A percentile compares a stretch with the other conserved stretches of the same genome.
Conservation (phyloP, 2,797 vertebrate species). For the Thaleichthys pacificus region DNA sequence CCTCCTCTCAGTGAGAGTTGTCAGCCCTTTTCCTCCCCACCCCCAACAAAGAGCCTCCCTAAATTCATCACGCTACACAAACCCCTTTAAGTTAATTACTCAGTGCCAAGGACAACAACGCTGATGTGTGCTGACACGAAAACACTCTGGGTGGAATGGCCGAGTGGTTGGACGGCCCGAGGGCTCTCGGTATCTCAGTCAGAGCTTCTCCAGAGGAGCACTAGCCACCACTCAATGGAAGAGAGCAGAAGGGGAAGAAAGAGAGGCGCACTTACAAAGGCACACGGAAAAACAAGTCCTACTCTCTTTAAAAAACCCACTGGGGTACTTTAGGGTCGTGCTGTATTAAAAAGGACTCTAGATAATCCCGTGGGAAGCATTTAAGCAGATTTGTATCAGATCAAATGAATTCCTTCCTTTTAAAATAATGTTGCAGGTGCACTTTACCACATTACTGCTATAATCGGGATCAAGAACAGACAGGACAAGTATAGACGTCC, state of each 20-base stretch:
- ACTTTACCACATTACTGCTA: constrained; percentile 40
- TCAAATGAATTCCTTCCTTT: constrained; percentile 31
- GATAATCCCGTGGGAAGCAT: constrained; percentile 31
- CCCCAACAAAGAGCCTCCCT: constrained; percentile 62
- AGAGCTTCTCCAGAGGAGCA: constrained; percentile 48
- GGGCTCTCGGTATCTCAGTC: constrained; percentile 51
- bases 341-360: constrained; percentile 9
- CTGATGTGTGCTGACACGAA: constrained; percentile 70
- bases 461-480: constrained; percentile 28
- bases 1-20: constrained; percentile 47
- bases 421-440: constrained; percentile 38
- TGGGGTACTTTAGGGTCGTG: background rate
- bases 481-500: constrained; percentile 17
- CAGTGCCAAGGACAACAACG: constrained; percentile 62
- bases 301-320: constrained; percentile 11
- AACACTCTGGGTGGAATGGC: constrained; percentile 62
- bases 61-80: constrained; percentile 69
- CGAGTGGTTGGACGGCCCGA: constrained; percentile 44
- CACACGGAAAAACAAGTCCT: constrained; percentile 30
- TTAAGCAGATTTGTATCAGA: constrained; percentile 28
- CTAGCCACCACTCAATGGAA: constrained; percentile 46
- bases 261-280: constrained; percentile 39
- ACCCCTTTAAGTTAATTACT: constrained; percentile 75
- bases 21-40: constrained; percentile 45
- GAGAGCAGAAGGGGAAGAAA: constrained; percentile 45